Conservation (phyloP, 2,113 vertebrate genomes). For the Eclectus roratus region DNA sequence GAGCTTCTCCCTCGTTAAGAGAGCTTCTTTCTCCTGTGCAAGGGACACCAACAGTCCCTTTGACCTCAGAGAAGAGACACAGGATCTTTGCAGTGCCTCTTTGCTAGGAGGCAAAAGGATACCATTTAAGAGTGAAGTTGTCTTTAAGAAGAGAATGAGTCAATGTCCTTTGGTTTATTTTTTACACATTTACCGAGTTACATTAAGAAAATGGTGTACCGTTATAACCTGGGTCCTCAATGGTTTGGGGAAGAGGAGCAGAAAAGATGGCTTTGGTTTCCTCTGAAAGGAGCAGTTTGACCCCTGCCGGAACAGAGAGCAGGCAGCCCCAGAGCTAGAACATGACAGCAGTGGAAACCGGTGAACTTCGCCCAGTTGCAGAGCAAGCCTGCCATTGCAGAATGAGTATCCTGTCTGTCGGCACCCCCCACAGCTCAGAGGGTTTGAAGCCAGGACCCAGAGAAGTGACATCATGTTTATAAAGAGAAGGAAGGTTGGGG, state of each 20-base stretch:
- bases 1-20: background rate
- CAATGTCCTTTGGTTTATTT: background rate
- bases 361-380: background rate
- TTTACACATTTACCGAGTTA: background rate
- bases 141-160: background rate
- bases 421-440: background rate
- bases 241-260: background rate
- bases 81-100: background rate
- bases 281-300: background rate
- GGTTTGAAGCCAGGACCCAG: background rate
- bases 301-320: fast-evolving
- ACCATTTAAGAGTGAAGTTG: background rate
- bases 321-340: background rate
- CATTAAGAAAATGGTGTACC: background rate
- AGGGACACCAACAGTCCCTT: background rate
- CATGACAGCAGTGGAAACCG: fast-evolving
- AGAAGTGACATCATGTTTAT: background rate
- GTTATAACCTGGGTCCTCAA: background rate
- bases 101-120: background rate
- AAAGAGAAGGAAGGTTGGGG: background rate
- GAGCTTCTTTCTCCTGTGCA: background rate
- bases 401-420: background rate
- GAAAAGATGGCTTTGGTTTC: background rate
- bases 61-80: background rate
- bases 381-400: background rate